Evolutionary conservation across 2,797 vertebrate species (phyloP), one percentile per base, ranked within the genome.

Genomic region (Atherinosoma microstoma): DNA sequence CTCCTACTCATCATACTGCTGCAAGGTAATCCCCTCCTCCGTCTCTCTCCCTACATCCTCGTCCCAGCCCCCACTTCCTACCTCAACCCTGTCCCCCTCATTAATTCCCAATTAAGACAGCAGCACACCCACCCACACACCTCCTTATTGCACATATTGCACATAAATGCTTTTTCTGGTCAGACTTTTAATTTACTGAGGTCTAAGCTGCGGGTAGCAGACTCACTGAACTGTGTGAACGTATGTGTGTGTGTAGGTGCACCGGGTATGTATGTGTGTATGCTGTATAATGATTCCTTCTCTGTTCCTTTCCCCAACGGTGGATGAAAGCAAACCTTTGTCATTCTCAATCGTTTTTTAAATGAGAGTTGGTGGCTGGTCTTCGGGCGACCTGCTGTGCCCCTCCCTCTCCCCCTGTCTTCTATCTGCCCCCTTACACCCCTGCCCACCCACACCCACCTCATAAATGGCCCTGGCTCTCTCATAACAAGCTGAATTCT

Each of bases 71-170:
- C 58, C 67, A 53, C 75, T 74, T 70, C 75, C 64, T 61, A 45
- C 64, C 76, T 84, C 83, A 73, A 47, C 70, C 72, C 83, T 70
- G 66, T 79, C 80, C 68, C 85, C 78, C 85, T 93, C 91, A 94
- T 94, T 95, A 94, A 93, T 92, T 94, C 87, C 81, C 79, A 91
- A 93, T 93, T 94, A 94, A 93, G 91, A 84, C 82, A 88, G 88
- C 83, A 88, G 79, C 85, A 82, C 82, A 62, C 89, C 88, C 87
- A 83, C 91, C 84, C 84, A 88, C 89, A 85, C 85, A 79, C 87
- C 80, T 87, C 78, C 79, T 90, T 78, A 89, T 83, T 87, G 83
- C 84, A 83, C 79, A 87, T 82, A 91, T 89, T 92, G 84, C 89
- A 86, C 84, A 84, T 88, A 86, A 78, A 91, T 76, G 76, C 82